Evolutionary conservation across 2,888 invertebrate genomes (phyloP).

Genomic region (Erebia palarica): DNA sequence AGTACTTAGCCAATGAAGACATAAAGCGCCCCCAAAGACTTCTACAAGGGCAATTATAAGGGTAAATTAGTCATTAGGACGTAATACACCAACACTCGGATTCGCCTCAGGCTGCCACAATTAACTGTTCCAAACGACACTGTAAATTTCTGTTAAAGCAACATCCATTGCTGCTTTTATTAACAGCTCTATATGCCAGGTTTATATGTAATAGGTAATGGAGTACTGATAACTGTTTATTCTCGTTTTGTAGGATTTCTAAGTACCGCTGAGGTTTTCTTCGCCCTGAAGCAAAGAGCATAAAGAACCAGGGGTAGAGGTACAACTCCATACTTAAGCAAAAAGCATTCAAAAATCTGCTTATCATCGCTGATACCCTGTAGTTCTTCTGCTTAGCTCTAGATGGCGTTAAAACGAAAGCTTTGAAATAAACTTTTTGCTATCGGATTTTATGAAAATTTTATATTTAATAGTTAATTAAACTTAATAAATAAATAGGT

Average conservation of each 20-base stretch:
- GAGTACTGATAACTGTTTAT: not conserved
- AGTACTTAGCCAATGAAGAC: slow-evolving; percentile 40
- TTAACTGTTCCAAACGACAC: slow-evolving; percentile 14
- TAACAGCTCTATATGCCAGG: not conserved
- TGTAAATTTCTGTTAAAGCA: not conserved
- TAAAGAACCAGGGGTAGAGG: too few relatives aligned
- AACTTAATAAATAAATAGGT: too few relatives aligned
- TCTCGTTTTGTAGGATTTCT: not conserved
- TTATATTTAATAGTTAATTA: too few relatives aligned
- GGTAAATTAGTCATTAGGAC: slow-evolving; percentile 51
- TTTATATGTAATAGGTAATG: slow-evolving; percentile 2
- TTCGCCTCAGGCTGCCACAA: slow-evolving; percentile 43
- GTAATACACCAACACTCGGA: slow-evolving; percentile 43
- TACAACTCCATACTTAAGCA: too few relatives aligned
- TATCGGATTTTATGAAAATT: too few relatives aligned
- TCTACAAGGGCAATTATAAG: slow-evolving; percentile 51
- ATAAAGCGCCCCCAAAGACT: slow-evolving; percentile 45
- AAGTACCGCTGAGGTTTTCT: slow-evolving; percentile 30
- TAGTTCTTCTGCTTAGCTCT: too few relatives aligned
- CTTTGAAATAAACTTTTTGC: too few relatives aligned
- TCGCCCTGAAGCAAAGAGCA: slow-evolving; percentile 41
- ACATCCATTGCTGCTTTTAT: slow-evolving; percentile 34
- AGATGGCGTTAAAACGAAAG: too few relatives aligned
- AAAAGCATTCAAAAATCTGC: too few relatives aligned
- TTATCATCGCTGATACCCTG: too few relatives aligned